Conservation (phyloP, 2,888 invertebrate genomes). For the Dicycla oo region DNA sequence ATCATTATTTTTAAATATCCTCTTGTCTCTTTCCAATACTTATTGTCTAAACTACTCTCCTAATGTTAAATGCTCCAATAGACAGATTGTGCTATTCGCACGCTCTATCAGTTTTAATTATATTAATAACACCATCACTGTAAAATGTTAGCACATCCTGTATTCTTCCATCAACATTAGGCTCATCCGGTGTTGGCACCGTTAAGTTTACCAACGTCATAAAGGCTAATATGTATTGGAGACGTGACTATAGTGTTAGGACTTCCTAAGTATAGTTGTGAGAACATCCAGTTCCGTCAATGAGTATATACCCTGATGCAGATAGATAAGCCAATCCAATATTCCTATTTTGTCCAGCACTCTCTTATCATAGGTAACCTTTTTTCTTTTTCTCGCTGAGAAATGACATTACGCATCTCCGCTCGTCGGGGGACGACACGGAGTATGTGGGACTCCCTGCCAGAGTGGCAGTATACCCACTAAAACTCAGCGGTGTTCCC, state of each 20-base stretch:
- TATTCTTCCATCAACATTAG: conserved; percentile 14
- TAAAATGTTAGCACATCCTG: conserved; percentile 30
- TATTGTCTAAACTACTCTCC: background rate
- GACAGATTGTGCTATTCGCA: background rate
- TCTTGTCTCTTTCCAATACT: background rate
- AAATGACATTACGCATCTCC: no score
- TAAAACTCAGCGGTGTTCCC: no score
- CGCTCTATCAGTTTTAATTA: background rate
- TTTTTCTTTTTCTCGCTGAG: no score
- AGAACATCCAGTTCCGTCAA: background rate
- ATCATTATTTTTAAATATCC: background rate
- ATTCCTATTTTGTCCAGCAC: no score
- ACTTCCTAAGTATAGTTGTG: background rate
- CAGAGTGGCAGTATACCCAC: no score
- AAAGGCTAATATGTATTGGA: conserved; percentile 13
- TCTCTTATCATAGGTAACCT: no score
- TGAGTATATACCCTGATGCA: background rate
- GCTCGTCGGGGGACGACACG: no score
- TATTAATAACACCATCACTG: conserved; percentile 3
- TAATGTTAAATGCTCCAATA: background rate
- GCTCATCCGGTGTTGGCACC: conserved; percentile 22
- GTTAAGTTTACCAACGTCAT: conserved; percentile 26
- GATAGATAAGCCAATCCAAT: background rate
- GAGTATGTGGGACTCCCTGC: no score
- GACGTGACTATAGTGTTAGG: conserved; percentile 28